Conservation (phyloP, 2,797 vertebrate species). For the Diplodus sargus region DNA sequence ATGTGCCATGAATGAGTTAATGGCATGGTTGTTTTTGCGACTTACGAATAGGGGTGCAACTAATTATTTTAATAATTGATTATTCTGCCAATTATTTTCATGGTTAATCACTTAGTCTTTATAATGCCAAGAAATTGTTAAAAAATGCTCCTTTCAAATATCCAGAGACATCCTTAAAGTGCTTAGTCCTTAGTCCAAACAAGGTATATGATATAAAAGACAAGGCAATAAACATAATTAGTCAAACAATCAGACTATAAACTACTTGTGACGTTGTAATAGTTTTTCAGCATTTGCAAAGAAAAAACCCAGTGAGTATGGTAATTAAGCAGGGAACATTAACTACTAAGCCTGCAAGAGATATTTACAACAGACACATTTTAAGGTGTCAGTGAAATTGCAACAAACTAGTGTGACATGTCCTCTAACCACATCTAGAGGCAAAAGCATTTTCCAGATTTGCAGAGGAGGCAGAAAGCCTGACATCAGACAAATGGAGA, state of each 20-base stretch:
- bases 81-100: too few species aligned
- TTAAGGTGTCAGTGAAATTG: background rate
- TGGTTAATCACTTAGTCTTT: too few species aligned
- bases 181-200: too few species aligned
- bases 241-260: background rate
- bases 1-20: background rate
- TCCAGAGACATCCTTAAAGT: too few species aligned
- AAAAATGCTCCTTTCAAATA: too few species aligned
- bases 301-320: background rate
- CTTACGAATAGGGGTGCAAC: too few species aligned
- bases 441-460: background rate
- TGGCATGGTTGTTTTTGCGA: too few species aligned
- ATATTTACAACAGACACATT: background rate
- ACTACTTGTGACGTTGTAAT: background rate
- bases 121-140: too few species aligned
- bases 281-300: background rate
- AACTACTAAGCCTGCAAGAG: constrained; percentile 1
- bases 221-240: background rate
- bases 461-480: background rate
- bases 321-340: background rate
- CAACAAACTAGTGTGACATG: background rate
- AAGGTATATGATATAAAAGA: background rate
- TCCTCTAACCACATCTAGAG: background rate
- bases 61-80: too few species aligned
- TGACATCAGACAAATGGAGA: background rate